Conservation (phyloP, 2,888 invertebrate genomes). For the Sphaerophoria taeniata region DNA sequence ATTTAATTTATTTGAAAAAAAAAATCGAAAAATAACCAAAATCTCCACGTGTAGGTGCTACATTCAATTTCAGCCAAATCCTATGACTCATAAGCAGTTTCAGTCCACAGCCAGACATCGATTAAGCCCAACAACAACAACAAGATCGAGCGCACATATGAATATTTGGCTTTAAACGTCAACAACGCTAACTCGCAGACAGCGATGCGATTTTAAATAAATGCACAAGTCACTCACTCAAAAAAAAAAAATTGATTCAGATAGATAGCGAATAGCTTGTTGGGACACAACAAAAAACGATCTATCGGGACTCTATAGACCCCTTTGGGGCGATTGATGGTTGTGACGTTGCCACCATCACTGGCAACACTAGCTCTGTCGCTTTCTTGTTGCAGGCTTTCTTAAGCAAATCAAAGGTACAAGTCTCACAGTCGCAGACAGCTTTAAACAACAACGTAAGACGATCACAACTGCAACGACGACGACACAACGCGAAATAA, state of each 20-base stretch:
- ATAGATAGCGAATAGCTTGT: slow-evolving; percentile 70
- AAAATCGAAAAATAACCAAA: slow-evolving; percentile 23
- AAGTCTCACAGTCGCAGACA: neutral
- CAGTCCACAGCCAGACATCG: slow-evolving; percentile 65
- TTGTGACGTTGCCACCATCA: slow-evolving; percentile 70
- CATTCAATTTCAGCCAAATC: slow-evolving; percentile 51
- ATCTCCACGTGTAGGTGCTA: slow-evolving; percentile 64
- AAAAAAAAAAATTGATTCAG: slow-evolving; percentile 69
- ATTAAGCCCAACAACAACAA: slow-evolving; percentile 50
- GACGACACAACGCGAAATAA: slow-evolving; percentile 69
- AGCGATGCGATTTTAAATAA: slow-evolving; percentile 70
- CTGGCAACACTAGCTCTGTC: slow-evolving; percentile 25
- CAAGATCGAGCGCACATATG: slow-evolving; percentile 28
- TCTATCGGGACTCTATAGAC: no score
- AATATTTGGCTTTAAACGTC: slow-evolving; percentile 33
- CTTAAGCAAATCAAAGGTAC: slow-evolving; percentile 11
- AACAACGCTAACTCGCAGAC: slow-evolving; percentile 35
- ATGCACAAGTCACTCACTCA: slow-evolving; percentile 71
- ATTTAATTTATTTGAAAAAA: slow-evolving; percentile 10
- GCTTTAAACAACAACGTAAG: slow-evolving; percentile 51
- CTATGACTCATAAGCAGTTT: slow-evolving; percentile 71
- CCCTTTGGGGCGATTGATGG: slow-evolving; percentile 71
- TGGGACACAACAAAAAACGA: slow-evolving; percentile 52
- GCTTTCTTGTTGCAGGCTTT: neutral
- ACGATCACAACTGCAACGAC: slow-evolving; percentile 31